These are phyloP conservation scores for Aplochiton taeniatus DNA, from an alignment of 2,797 vertebrate species.

Conservation along the genomic window DNA sequence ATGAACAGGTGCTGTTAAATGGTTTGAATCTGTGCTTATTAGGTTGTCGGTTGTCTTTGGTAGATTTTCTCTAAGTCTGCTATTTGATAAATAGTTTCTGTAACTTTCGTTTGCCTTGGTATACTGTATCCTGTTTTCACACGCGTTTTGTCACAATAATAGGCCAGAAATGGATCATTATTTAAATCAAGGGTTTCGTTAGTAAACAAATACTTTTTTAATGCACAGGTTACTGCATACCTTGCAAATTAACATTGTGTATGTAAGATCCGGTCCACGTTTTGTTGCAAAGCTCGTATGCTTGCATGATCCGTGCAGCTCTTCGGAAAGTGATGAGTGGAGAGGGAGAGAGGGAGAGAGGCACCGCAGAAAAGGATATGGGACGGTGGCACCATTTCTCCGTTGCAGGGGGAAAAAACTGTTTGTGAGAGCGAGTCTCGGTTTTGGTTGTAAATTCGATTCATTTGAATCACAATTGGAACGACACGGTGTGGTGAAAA, in stretches of 20 bases:
- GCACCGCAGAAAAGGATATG: conserved; percentile 16
- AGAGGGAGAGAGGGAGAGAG: conserved; percentile 29
- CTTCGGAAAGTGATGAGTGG: conserved; percentile 23
- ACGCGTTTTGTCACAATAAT: no score
- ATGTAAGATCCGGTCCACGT: conserved; percentile 41
- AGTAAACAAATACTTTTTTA: no score
- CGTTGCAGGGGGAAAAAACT: conserved; percentile 11
- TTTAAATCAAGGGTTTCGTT: no score
- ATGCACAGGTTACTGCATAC: neutral
- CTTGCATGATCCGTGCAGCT: conserved; percentile 27
- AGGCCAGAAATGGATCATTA: no score
- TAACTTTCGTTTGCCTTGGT: no score
- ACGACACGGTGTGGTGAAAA: conserved; percentile 13
- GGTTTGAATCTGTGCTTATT: no score
- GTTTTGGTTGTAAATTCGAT: neutral
- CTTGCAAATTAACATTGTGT: neutral
- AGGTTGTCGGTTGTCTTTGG: no score
- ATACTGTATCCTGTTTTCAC: no score
- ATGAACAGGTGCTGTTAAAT: no score
- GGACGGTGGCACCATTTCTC: conserved; percentile 19
- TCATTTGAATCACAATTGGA: conserved; percentile 25
- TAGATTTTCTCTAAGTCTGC: no score
- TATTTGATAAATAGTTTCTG: no score
- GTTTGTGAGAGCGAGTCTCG: conserved; percentile 16
- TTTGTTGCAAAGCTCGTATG: conserved; percentile 33